Evolutionary conservation across 2,797 vertebrate genomes (phyloP), one percentile per base, ranked within the genome.

Genomic region (Gymnoscopelus microlampas): DNA sequence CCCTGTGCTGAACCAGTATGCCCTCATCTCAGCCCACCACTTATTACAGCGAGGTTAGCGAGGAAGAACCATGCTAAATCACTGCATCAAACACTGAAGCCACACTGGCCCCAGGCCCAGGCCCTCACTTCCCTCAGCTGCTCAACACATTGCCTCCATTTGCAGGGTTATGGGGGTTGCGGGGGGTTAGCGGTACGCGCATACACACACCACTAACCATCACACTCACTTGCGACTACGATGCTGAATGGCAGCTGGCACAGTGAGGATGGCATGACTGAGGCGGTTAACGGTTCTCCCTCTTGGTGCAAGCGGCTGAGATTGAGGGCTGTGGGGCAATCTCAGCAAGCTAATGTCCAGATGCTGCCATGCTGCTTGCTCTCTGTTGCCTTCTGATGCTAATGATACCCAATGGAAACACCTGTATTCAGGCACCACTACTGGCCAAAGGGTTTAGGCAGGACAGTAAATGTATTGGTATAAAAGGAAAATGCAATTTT

Each of bases 91-190:
- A 86, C 60, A 44, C 39, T 44, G 15, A 70, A 79, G 71, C 12
- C 0, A 11, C 32, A 53, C 73, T 87, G 85, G 85, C 79, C 48
- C 11, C 0, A 0, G 0, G 59, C 71, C 83, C 84, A 87, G 89
- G 80, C 71, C 59, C 29, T 76, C 79, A 82, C 82, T 82, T 84
- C 80, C 83, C 84, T 85, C 87, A 67, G 88, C 88, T 88, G 89
- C 74, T 85, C 75, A 63, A 80, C 89, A 89, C 86, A 84, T 80
- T 85, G 81, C 71, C 87, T 82, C 71, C 32, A 78, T 84, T 87
- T 82, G 81, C 2, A 53, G 76, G 47, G 14, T 58, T 67, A 26
- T 54, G 15, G 79, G 58, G 35, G 82, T 44, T 44, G 39, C 7
- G 68, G 60, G 70, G 83, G 76, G 77, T 83, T 81, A 74, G 76